Evolutionary conservation across 2,797 vertebrate genomes (phyloP), one percentile per base, ranked within the genome.

Genomic region (Sebastes minor): DNA sequence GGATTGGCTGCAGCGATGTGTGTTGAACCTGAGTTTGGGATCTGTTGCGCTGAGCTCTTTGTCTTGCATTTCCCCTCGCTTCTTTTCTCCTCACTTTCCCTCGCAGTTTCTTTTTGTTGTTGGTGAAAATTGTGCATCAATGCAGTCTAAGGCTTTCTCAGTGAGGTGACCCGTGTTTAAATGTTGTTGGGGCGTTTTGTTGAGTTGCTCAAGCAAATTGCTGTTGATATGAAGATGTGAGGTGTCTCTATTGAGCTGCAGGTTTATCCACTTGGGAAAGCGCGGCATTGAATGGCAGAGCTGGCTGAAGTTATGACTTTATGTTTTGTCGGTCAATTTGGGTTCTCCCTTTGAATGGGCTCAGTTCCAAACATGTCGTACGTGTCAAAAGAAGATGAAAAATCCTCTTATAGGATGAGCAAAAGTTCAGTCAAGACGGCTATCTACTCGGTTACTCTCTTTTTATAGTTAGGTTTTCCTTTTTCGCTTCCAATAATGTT

Each of bases 101-200:
- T 86, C 22, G 76, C 80, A 60, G 80, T 82, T 80, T 88, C 88
- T 89, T 84, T 94, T 90, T 92, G 89, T 90, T 57, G 80, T 69
- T 69, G 73, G 69, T 86, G 89, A 88, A 91, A 90, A 89, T 87
- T 92, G 84, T 87, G 85, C 88, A 87, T 92, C 86, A 91, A 86
- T 89, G 89, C 84, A 8, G 86, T 87, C 91, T 81, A 84, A 90
- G 89, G 86, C 89, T 87, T 86, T 88, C 85, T 83, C 79, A 83
- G 91, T 91, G 85, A 91, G 90, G 82, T 94, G 92, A 94, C 93
- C 93, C 88, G 52, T 89, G 92, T 91, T 90, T 53, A 85, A 92
- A 87, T 93, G 90, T 92, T 90, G 89, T 88, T 23, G 84, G 83
- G 84, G 82, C 71, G 18, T 88, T 81, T 69, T 59, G 84, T 67